Base-by-base conservation (phyloP, 2,797 vertebrate genomes). In the Natrix natrix region DNA sequence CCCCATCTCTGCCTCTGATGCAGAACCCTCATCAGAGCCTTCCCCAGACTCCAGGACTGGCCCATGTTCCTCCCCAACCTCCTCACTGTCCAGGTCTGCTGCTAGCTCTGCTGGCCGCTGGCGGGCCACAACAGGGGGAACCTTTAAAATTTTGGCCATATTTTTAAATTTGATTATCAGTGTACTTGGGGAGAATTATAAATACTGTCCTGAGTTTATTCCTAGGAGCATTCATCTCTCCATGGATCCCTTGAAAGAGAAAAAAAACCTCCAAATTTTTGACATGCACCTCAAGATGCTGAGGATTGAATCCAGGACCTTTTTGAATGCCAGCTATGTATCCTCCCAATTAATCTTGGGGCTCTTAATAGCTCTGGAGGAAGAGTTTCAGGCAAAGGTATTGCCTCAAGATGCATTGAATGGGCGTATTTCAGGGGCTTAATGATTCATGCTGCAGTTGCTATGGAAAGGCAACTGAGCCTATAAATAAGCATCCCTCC, bases 381-480 rank as follows among this genome's bases (percentile, higher is more conserved):
- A 87, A 87, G 37, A 43, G 54, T 8, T 69, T 24, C 60, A 32
- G 37, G 60, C 89, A 28, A 57, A 74, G 52, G 52, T n/a, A 90
- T 94, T 88, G 89, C 93, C 93, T 86, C 61, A 54, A 8, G 94
- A 26, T 2, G 20, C 55, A 37, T 89, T 92, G 95, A 95, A 88
- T 96, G 95, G 96, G 89, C 8, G 78, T 52, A 66, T 55, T 66
- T 54, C 55, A 52, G 90, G 37, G 24, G 86, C 86, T 78, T 87
- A 74, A 88, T 91, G 86, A 93, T 93, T 93, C 89, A 91, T 91
- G 5, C 94, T 94, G 94, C 95, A 95, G 96, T 96, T 97, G 97
- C 96, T 94, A 97, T 97, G 97, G 96, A 74, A 93, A 96, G 94
- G 66, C 94, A 90, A 91, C 93, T 92, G 59, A 28, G 94, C 93